Base-by-base conservation (phyloP, 2,888 invertebrate species). In the Corbicula japonica region DNA sequence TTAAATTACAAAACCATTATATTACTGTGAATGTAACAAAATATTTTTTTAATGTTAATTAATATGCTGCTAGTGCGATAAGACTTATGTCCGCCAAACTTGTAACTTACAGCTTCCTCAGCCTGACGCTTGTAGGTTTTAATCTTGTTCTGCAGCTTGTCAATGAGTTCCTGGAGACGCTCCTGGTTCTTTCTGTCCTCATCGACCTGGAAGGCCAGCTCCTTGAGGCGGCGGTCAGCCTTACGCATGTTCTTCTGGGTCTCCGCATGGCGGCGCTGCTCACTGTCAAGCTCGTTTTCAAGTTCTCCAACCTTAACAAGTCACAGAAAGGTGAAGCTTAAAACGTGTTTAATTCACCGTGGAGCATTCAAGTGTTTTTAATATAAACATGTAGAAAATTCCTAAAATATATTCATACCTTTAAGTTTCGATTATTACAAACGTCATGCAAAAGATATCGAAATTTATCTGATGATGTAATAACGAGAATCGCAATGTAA, bases 51-150 rank as follows among this genome's bases (percentile, higher is more conserved):
- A n/a, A n/a, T n/a, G n/a, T n/a, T n/a, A n/a, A n/a, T n/a, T n/a
- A n/a, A n/a, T n/a, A 46, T 46, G 46, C 18, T 2, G 6, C 26
- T n/a, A n/a, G n/a, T n/a, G n/a, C n/a, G n/a, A n/a, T n/a, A n/a
- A n/a, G n/a, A n/a, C n/a, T n/a, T n/a, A n/a, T n/a, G n/a, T n/a
- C n/a, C n/a, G n/a, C n/a, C n/a, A n/a, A 6, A 18, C 21, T 21
- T 21, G 4, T 4, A 23, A 94, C 94, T 94, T 91, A 95, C 95
- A 88, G 99, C 99, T 94, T 99, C 99, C 94, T 99, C 99, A 94
- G 99, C 98, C 96, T 99, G 99, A 95, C 99, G 97, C 97, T 99
- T 99, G 97, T 99, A 99, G 92, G 98, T 98, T 96, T 99, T 99
- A 96, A 99, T 98, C 97, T 99, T 99, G 95, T 98, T 97, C 82